These are phyloP conservation scores for Tragelaphus imberbis DNA, from an alignment of 2,113 vertebrate genomes.

Conservation along the genomic window DNA sequence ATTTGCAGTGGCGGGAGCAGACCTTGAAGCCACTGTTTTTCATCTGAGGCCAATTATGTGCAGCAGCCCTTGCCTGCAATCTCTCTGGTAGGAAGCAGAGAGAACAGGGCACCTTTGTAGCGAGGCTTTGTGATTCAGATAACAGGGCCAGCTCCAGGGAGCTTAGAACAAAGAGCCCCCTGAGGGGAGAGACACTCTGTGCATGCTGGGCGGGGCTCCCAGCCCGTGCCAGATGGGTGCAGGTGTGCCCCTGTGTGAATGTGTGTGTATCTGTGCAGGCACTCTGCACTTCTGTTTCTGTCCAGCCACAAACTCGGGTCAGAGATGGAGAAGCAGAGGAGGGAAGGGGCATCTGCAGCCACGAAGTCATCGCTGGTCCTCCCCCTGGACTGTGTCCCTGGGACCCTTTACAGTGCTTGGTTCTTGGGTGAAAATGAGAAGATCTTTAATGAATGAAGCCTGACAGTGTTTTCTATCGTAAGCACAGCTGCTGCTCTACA, in stretches of 20 bases:
- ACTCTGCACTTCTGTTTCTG: not conserved
- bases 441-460: not conserved
- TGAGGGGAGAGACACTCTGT: not conserved
- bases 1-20: not conserved
- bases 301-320: not conserved
- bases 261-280: not conserved
- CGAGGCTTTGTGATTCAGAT: not conserved
- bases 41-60: not conserved
- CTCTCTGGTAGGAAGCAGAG: not conserved
- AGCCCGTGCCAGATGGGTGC: not conserved
- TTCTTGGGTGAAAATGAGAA: not conserved
- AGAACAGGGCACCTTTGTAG: not conserved
- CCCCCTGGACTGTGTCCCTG: not conserved
- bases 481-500: not conserved
- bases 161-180: not conserved
- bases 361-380: not conserved
- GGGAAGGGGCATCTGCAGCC: not conserved
- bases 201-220: not conserved
- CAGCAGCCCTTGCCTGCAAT: not conserved
- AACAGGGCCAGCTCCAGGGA: not conserved
- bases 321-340: not conserved
- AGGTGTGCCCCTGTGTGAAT: rapidly evolving
- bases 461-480: rapidly evolving
- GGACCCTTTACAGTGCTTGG: not conserved
- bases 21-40: not conserved